Evolutionary conservation across 2,888 invertebrate genomes (phyloP).

Genomic region (Archips xylosteana): DNA sequence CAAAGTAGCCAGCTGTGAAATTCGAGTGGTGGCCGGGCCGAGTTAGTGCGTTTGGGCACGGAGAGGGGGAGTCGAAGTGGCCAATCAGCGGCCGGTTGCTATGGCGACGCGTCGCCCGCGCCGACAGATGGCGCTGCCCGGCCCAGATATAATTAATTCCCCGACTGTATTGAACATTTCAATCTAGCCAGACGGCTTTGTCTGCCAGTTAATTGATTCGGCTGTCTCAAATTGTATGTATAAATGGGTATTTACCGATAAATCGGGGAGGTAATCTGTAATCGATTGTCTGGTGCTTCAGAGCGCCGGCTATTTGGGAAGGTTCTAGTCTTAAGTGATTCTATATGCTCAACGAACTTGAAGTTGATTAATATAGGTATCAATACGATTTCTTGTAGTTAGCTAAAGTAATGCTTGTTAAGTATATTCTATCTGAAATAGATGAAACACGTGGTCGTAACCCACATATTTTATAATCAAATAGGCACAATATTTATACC

Average conservation of each 20-base stretch:
- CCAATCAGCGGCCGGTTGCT: slow-evolving; percentile 80
- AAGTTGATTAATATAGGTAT: not conserved
- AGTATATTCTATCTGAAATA: too few relatives aligned
- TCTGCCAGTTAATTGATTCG: slow-evolving; percentile 41
- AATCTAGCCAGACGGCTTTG: slow-evolving; percentile 41
- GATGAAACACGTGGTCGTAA: not conserved
- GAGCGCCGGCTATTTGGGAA: slow-evolving; percentile 32
- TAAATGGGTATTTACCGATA: slow-evolving; percentile 36
- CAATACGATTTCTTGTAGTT: not conserved
- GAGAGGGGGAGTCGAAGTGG: slow-evolving; percentile 63
- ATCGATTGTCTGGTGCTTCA: slow-evolving; percentile 40
- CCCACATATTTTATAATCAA: too few relatives aligned
- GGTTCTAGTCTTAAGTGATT: not conserved
- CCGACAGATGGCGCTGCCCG: slow-evolving; percentile 71
- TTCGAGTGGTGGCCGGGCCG: slow-evolving; percentile 56
- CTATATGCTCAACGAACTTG: not conserved
- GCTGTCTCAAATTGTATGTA: slow-evolving; percentile 38
- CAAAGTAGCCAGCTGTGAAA: slow-evolving; percentile 57
- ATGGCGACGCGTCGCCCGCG: slow-evolving; percentile 68
- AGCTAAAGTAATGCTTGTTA: too few relatives aligned
- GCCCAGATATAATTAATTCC: slow-evolving; percentile 37
- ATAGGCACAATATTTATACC: too few relatives aligned
- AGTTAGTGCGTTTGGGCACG: slow-evolving; percentile 61
- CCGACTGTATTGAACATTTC: slow-evolving; percentile 43
- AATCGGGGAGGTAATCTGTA: slow-evolving; percentile 27